Evolutionary conservation across 2,888 invertebrate species (phyloP).

Genomic region (Magallana nippona): DNA sequence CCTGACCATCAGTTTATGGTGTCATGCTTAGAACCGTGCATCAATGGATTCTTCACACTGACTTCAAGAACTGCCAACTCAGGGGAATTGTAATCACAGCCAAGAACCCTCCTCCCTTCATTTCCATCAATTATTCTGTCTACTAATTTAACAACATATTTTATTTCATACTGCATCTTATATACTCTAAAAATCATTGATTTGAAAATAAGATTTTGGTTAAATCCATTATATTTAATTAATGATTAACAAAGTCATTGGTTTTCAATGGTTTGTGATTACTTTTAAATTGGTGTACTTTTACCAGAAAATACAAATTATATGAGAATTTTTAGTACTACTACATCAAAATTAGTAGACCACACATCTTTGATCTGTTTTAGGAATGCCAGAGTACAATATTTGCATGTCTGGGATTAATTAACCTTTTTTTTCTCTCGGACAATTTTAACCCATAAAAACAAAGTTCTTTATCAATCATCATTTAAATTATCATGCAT

Average conservation of each 20-base stretch:
- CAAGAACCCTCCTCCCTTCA: background rate
- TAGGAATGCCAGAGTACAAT: conserved; percentile 15
- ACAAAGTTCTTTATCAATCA: conserved; percentile 5
- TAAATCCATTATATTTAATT: too few species aligned
- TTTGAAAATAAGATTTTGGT: too few species aligned
- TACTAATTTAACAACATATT: background rate
- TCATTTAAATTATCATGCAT: background rate
- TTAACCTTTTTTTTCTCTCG: conserved; percentile 10
- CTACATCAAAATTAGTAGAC: too few species aligned
- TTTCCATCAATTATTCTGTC: conserved; percentile 13
- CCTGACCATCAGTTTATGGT: conserved; percentile 3
- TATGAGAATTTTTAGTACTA: too few species aligned
- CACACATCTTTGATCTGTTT: background rate
- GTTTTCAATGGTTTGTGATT: too few species aligned
- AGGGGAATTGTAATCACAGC: conserved; percentile 8
- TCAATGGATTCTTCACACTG: conserved; percentile 26
- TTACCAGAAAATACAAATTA: too few species aligned
- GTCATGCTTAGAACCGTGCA: conserved; percentile 1
- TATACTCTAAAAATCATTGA: too few species aligned
- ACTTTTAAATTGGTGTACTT: too few species aligned
- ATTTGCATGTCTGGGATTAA: conserved; percentile 27
- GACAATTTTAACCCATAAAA: conserved; percentile 25
- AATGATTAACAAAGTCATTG: too few species aligned
- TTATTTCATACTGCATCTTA: too few species aligned
- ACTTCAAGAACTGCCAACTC: conserved; percentile 8